Conservation (phyloP, 2,888 invertebrate genomes). For the Synergus japonicus region DNA sequence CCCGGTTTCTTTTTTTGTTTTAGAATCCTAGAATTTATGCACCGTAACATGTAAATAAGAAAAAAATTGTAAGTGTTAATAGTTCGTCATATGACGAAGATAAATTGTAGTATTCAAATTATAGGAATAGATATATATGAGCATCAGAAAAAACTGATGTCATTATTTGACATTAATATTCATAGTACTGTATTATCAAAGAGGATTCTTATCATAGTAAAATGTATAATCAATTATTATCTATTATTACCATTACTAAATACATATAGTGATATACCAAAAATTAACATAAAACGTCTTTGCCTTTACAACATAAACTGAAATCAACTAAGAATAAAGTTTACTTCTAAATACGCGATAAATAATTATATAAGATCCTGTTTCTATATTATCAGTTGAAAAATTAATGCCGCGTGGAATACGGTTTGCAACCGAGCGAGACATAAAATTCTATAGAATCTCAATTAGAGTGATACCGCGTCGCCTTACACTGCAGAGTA, state of each 20-base stretch:
- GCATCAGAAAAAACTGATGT: too few relatives aligned
- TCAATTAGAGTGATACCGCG: slow-evolving; percentile 55
- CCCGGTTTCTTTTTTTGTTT: slow-evolving; percentile 42
- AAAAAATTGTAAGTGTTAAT: background rate
- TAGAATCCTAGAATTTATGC: too few relatives aligned
- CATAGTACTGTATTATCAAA: too few relatives aligned
- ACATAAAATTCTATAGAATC: slow-evolving; percentile 46
- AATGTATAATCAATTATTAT: too few relatives aligned
- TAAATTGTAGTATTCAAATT: too few relatives aligned
- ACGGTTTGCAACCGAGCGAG: slow-evolving; percentile 9
- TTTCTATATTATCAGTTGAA: background rate
- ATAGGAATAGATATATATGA: too few relatives aligned
- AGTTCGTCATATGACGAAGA: too few relatives aligned
- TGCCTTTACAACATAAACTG: background rate
- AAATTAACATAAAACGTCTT: too few relatives aligned
- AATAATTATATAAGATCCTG: slow-evolving; percentile 3
- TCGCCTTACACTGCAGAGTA: slow-evolving; percentile 44
- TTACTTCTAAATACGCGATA: background rate
- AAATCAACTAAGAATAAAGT: background rate
- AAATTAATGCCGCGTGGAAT: background rate
- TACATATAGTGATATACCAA: too few relatives aligned
- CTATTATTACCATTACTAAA: too few relatives aligned
- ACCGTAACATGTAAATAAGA: background rate
- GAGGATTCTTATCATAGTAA: too few relatives aligned
- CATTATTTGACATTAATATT: too few relatives aligned